Percentiles rank a stretch among this genome's conserved stretches.
phyloP scores from a whole-genome alignment of 2,888 invertebrate species.

The Galeruca laticollis region DNA sequence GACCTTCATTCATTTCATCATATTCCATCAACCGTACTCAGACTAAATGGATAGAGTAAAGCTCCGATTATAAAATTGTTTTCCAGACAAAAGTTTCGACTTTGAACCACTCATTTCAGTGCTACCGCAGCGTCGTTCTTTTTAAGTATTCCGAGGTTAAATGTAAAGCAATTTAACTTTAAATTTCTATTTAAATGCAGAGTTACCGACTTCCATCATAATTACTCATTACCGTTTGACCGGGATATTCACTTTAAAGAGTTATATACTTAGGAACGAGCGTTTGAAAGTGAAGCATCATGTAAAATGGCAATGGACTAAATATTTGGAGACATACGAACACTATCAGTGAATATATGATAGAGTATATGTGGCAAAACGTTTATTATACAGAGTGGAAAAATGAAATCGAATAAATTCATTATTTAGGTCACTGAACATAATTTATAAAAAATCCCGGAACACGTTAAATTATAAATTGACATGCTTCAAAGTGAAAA shows the following conservation, averaged over 20 bases:
- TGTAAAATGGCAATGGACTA: too few relatives aligned
- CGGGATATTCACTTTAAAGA: neutral
- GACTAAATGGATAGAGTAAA: constrained; percentile 14
- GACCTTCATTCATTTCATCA: constrained; percentile 19
- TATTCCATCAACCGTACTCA: constrained; percentile 12
- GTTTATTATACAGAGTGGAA: too few relatives aligned
- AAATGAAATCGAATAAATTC: too few relatives aligned
- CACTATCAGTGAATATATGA: too few relatives aligned
- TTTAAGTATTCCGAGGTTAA: constrained; percentile 30
- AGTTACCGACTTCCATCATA: constrained; percentile 23
- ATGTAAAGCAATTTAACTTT: constrained; percentile 41
- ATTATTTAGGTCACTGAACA: too few relatives aligned
- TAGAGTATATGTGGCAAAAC: too few relatives aligned
- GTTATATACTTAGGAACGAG: neutral
- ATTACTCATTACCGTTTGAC: constrained; percentile 21
- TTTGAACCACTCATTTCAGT: constrained; percentile 20
- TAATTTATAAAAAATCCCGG: too few relatives aligned
- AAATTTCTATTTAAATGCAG: constrained; percentile 42
- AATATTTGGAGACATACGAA: too few relatives aligned
- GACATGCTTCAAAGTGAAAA: too few relatives aligned
- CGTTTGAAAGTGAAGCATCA: too few relatives aligned
- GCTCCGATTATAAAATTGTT: constrained; percentile 35
- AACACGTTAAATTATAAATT: too few relatives aligned
- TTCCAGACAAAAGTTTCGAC: constrained; percentile 31
- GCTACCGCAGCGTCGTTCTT: constrained; percentile 14